Conservation (phyloP, 2,888 invertebrate species). For the Leuctra nigra region DNA sequence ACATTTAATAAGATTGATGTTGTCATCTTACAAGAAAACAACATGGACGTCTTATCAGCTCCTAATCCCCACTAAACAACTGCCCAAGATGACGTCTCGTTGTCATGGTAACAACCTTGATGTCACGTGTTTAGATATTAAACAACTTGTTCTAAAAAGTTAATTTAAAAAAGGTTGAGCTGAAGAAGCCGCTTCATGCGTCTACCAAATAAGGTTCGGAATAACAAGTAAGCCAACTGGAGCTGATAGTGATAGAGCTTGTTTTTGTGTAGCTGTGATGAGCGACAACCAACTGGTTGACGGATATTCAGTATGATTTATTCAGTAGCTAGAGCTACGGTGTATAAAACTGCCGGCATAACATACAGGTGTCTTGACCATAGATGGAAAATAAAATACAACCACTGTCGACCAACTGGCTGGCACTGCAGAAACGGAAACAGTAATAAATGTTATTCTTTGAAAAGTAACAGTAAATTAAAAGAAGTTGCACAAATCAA, state of each 20-base stretch:
- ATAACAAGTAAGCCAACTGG: not conserved
- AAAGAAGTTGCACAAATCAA: too few relatives aligned
- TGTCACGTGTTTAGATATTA: not conserved
- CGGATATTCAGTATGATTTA: not conserved
- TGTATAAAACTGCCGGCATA: not conserved
- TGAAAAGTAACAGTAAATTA: too few relatives aligned
- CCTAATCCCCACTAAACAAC: not conserved
- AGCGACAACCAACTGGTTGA: not conserved
- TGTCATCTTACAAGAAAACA: not conserved
- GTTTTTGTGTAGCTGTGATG: not conserved
- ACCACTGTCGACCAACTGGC: too few relatives aligned
- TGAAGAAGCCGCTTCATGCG: not conserved
- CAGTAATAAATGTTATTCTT: too few relatives aligned
- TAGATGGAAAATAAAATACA: too few relatives aligned
- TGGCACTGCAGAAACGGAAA: too few relatives aligned
- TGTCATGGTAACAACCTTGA: not conserved
- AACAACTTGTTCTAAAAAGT: not conserved
- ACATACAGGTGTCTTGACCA: too few relatives aligned
- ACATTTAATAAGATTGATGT: constrained; percentile 3
- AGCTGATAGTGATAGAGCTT: not conserved
- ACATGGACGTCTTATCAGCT: not conserved
- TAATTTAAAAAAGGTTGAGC: not conserved
- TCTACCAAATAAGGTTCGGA: not conserved
- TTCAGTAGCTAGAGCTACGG: not conserved
- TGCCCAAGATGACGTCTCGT: not conserved